phyloP scores from a whole-genome alignment of 2,113 vertebrate genomes.

The Tragelaphus buxtoni region DNA sequence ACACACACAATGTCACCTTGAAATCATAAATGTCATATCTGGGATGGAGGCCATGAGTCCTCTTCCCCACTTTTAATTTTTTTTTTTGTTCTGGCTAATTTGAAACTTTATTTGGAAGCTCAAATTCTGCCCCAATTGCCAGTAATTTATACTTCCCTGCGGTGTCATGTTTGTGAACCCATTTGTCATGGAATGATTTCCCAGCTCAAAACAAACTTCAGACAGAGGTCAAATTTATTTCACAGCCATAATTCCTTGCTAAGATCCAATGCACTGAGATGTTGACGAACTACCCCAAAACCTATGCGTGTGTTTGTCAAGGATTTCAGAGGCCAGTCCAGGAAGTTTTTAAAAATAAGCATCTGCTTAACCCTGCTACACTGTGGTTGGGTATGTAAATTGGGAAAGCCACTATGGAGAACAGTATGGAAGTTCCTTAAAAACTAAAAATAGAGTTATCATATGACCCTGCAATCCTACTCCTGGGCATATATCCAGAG shows the following conservation, averaged over 20 bases:
- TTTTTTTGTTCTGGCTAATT: constrained; percentile 25
- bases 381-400: not conserved
- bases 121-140: constrained; percentile 42
- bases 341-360: not conserved
- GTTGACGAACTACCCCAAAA: not conserved
- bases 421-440: not conserved
- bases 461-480: not conserved
- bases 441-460: not conserved
- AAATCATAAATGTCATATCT: not conserved
- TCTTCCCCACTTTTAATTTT: not conserved
- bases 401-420: not conserved
- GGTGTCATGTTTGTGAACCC: not conserved
- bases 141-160: not conserved
- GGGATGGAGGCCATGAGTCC: fast-evolving
- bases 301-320: not conserved
- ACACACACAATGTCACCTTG: not conserved
- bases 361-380: not conserved
- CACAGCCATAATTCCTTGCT: not conserved
- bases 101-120: constrained; percentile 55
- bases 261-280: not conserved
- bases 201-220: constrained; percentile 18
- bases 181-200: not conserved
- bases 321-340: not conserved
- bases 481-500: not conserved
- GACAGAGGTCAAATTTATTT: not conserved